Evolutionary conservation across 2,888 invertebrate species (phyloP), one percentile per base, ranked within the genome.

Genomic region (Agonopterix heracliana): DNA sequence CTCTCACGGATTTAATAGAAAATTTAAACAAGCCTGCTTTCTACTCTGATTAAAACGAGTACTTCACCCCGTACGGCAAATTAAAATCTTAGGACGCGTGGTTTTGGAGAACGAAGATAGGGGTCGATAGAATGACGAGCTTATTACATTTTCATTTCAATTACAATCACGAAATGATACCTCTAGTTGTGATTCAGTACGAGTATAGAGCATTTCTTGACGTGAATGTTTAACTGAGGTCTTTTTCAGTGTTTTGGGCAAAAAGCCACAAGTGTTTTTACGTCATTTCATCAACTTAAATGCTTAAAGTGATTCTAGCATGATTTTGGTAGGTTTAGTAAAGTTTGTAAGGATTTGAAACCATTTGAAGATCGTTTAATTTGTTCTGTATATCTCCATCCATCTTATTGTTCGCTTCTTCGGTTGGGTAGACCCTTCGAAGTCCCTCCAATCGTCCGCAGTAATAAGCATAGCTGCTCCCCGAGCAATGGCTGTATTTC

Each of bases 1-100:
- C 68, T 78, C 77, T 80, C 78, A 68, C 65, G 65, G 70, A 68
- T 74, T 86, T 85, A 87, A 85, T 84, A 81, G 83, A 81, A 85
- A 86, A 85, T 84, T 83, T 72, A 81, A 83, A 81, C 82, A 78
- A 68, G 63, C 67, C 66, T 67, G 72, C 59, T 63, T 66, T 64
- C 63, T 48, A 50, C 61, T 61, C 74, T 84, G 85, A 85, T 86
- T 86, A 85, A 85, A 84, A 78, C 79, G 74, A 71, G 72, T 69
- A 71, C 71, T 74, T 68, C 68, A 66, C 65, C 56, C 61, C 47
- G 64, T 60, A 62, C 58, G 57, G 63, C 71, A 78, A 83, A 85
- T 84, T 85, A 81, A 83, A 83, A 80, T 78, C 77, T 78, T 68
- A 75, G 70, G 70, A 74, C 62, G 74, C 70, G 74, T 74, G 74